Evolutionary conservation across 2,888 invertebrate genomes (phyloP), one percentile per base, ranked within the genome.

Genomic region (Sisyra nigra): DNA sequence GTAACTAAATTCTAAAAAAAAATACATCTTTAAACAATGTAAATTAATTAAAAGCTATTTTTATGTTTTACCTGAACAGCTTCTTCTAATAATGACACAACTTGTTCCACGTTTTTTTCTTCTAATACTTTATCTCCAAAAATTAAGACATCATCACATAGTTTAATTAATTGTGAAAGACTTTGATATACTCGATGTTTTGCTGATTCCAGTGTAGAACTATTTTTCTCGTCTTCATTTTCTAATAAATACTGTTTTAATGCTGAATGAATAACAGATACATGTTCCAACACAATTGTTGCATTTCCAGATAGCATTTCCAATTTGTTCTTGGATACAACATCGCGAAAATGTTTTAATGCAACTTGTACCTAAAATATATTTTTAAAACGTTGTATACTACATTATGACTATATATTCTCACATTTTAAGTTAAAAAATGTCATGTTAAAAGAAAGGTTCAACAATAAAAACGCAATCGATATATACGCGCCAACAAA

Each of bases 301-400:
- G 91, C 91, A 63, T 92, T 89, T 48, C 89, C 92, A 2, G 92
- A 88, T 53, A 94, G 68, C 75, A 93, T 88, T 68, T 92, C 89
- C 56, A 89, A 69, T 63, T 86, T 92, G 62, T 87, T 80, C 66
- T 89, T 91, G 47, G 82, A 77, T 51, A 93, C 87, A 48, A 92
- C 92, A 68, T 92, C 92, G 54, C 85, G 78, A 63, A 93, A 88
- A 67, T 91, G 92, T 58, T 82, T 81, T 51, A 93, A 67, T 37
- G 84, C 80, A 56, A 80, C 71, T 56, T 79, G 74, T 45, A 84
- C 75, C 66, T 80, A 65, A 45, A 51, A 50, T 40, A 45, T 43
- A 34, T 33, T 47, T 34, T 14, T 8, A 36, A 15, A 7, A 14
- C 15, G 9, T 7, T 3, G 3, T 17, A 17, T n/a, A 17, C 5